Evolutionary conservation across 2,888 invertebrate species (phyloP).

Genomic region (Spodoptera picta): DNA sequence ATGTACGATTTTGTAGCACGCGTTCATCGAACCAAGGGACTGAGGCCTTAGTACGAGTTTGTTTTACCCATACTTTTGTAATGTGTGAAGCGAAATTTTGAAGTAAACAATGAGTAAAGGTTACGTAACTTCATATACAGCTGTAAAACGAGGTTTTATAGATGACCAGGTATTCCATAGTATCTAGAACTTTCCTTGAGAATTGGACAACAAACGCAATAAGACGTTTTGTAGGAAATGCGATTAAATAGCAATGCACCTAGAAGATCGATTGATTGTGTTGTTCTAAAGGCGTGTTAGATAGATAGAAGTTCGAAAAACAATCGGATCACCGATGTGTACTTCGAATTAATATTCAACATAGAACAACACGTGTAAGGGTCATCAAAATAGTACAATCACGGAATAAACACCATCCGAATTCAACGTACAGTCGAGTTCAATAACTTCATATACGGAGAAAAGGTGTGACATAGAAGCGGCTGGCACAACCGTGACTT

Average conservation of each 20-base stretch:
- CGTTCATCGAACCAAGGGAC: conserved; percentile 46
- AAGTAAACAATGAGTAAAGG: too few species aligned
- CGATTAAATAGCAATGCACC: too few species aligned
- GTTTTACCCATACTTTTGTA: too few species aligned
- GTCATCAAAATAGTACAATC: conserved; percentile 60
- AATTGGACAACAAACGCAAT: too few species aligned
- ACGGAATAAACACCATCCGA: conserved; percentile 66
- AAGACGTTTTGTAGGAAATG: too few species aligned
- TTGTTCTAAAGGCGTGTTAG: background rate
- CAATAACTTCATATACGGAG: conserved; percentile 86
- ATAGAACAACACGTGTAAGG: conserved; percentile 51
- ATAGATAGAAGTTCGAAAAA: background rate
- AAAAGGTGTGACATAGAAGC: conserved; percentile 87
- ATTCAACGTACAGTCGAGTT: conserved; percentile 70
- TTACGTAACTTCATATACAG: background rate
- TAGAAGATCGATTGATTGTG: too few species aligned
- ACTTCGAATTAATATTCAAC: conserved; percentile 41
- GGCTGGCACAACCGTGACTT: conserved; percentile 80
- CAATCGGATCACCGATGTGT: conserved; percentile 26
- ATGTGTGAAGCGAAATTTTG: too few species aligned
- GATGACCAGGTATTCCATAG: too few species aligned
- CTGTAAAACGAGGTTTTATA: background rate
- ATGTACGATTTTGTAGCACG: conserved; percentile 63
- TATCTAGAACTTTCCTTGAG: too few species aligned
- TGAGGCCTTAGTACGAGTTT: too few species aligned